These are phyloP conservation scores for Drosophila borborema DNA, from an alignment of 2,888 invertebrate species.

Conservation along the genomic window DNA sequence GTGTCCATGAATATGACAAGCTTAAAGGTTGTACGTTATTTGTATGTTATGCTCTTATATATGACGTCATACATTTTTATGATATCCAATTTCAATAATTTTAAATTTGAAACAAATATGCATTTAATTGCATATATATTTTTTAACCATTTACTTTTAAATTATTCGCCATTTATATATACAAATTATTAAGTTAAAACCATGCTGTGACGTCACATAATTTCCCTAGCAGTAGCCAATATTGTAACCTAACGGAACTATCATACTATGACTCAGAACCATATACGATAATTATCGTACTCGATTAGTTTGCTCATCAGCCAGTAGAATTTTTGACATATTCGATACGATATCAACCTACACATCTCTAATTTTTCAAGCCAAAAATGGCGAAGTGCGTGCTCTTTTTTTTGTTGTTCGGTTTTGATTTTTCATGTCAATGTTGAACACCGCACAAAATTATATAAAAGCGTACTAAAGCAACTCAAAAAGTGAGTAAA, in stretches of 20 bases:
- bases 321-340: neutral
- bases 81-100: neutral
- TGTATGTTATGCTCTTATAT: neutral
- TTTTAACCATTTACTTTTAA: neutral
- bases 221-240: too few species aligned
- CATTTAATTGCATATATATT: too few species aligned
- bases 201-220: neutral
- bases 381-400: slow-evolving; percentile 74
- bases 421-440: slow-evolving; percentile 29
- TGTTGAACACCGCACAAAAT: slow-evolving; percentile 15
- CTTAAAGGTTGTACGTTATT: slow-evolving; percentile 3
- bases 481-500: slow-evolving; percentile 2
- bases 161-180: neutral
- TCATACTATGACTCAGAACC: neutral
- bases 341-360: slow-evolving; percentile 16
- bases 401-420: slow-evolving; percentile 24
- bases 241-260: neutral
- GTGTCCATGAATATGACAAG: slow-evolving; percentile 1
- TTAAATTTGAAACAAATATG: too few species aligned
- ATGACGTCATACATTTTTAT: slow-evolving; percentile 7
- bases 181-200: fast-evolving
- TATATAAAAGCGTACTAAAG: slow-evolving; percentile 34
- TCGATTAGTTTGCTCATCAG: neutral
- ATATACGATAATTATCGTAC: neutral
- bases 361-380: slow-evolving; percentile 74